A percentile compares a stretch with the other conserved stretches of the same genome.
Evolutionary conservation across 2,888 invertebrate genomes (phyloP).

Genomic region (Cybosia mesomella): DNA sequence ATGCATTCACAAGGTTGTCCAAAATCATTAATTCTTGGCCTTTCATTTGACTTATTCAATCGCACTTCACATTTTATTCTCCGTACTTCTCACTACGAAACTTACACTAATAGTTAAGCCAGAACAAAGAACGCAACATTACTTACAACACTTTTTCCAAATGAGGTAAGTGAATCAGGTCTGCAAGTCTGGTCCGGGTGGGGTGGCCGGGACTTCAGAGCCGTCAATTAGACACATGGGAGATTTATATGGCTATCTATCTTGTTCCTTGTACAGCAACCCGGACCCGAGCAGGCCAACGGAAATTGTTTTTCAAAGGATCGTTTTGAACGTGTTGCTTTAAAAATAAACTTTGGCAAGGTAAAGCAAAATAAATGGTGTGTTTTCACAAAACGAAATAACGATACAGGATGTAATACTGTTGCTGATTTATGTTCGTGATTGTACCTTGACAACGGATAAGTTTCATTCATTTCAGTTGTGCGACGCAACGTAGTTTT

Average conservation of each 20-base stretch:
- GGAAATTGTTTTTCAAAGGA: slow-evolving; percentile 78
- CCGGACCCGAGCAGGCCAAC: slow-evolving; percentile 56
- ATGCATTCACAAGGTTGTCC: neutral
- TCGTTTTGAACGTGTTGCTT: slow-evolving; percentile 56
- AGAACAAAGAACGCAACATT: slow-evolving; percentile 53
- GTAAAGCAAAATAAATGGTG: slow-evolving; percentile 55
- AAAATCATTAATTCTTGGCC: neutral
- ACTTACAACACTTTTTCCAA: slow-evolving; percentile 58
- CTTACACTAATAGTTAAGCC: slow-evolving; percentile 40
- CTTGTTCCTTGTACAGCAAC: slow-evolving; percentile 68
- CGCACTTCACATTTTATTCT: slow-evolving; percentile 19
- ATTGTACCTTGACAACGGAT: slow-evolving; percentile 48
- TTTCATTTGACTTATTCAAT: neutral
- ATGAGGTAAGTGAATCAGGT: slow-evolving; percentile 71
- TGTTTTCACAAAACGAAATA: slow-evolving; percentile 58
- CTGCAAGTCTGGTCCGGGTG: slow-evolving; percentile 54
- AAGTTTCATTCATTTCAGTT: slow-evolving; percentile 41
- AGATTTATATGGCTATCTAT: slow-evolving; percentile 83
- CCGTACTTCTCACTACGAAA: slow-evolving; percentile 27
- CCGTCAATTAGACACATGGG: slow-evolving; percentile 83
- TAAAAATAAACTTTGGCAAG: slow-evolving; percentile 61
- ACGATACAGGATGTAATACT: slow-evolving; percentile 53
- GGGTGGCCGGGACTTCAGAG: slow-evolving; percentile 65
- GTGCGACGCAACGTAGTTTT: neutral
- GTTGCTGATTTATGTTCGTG: slow-evolving; percentile 54